These are phyloP conservation scores for Phymastichus coffea DNA, from an alignment of 1,140 invertebrate genomes.

Conservation along the genomic window DNA sequence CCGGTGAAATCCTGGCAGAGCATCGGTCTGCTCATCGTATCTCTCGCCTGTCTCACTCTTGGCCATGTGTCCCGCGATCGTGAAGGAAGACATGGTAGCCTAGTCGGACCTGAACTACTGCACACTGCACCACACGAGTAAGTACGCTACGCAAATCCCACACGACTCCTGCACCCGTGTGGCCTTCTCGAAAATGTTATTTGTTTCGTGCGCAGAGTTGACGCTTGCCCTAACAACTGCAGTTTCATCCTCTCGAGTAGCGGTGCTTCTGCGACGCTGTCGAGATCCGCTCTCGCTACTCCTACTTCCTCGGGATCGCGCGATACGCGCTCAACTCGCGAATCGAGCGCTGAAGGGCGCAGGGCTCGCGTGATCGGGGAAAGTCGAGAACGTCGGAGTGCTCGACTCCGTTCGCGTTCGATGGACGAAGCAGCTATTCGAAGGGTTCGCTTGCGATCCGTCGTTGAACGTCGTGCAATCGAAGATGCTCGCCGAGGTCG, in stretches of 20 bases:
- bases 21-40: constrained; percentile 47
- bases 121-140: constrained; percentile 49
- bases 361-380: neutral
- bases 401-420: neutral
- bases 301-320: neutral
- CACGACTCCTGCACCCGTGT: neutral
- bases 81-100: constrained; percentile 46
- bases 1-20: constrained; percentile 51
- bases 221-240: constrained; percentile 42
- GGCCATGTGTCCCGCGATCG: constrained; percentile 47
- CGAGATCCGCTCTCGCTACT: neutral
- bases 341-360: neutral
- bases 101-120: constrained; percentile 46
- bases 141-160: neutral
- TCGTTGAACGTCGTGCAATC: neutral
- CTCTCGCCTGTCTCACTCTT: constrained; percentile 47
- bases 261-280: constrained; percentile 3
- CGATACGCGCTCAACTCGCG: neutral
- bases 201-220: constrained; percentile 42
- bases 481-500: neutral
- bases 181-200: constrained; percentile 1
- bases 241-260: constrained; percentile 13
- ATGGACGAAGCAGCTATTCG: neutral
- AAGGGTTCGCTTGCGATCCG: neutral
- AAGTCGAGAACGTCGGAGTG: neutral